Conservation (phyloP, 2,113 vertebrate species). For the Eublepharis macularius region DNA sequence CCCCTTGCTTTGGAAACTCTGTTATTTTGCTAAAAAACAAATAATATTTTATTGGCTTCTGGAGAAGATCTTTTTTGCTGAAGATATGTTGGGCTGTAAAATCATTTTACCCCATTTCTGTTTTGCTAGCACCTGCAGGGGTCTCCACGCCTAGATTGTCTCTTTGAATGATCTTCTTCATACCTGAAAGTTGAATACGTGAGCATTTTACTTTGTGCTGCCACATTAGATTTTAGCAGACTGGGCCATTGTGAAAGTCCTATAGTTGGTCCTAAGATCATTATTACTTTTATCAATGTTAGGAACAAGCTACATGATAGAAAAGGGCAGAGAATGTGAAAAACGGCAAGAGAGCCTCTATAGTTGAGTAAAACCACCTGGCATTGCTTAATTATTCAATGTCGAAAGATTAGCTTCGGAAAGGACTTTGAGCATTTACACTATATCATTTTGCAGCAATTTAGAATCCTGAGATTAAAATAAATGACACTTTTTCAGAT, state of each 20-base stretch:
- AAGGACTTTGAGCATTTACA: slow-evolving; percentile 2
- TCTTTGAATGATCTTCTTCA: not conserved
- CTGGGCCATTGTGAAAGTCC: not conserved
- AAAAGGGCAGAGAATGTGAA: not conserved
- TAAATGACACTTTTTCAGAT: slow-evolving; percentile 44
- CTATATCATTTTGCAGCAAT: not conserved
- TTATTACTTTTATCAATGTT: not conserved
- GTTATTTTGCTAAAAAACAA: not conserved
- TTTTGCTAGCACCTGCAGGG: not conserved
- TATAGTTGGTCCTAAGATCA: not conserved
- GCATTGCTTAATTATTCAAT: not conserved
- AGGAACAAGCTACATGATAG: not conserved
- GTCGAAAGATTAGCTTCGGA: not conserved
- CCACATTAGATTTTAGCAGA: not conserved
- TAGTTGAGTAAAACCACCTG: not conserved
- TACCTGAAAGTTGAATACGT: not conserved
- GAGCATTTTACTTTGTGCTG: not conserved
- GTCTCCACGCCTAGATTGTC: not conserved
- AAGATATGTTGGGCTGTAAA: not conserved
- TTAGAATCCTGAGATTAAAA: slow-evolving; percentile 23
- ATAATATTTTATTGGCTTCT: not conserved
- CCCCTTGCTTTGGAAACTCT: no score
- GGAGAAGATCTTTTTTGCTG: not conserved
- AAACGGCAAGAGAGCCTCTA: not conserved
- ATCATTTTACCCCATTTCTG: not conserved